Evolutionary conservation across 2,888 invertebrate genomes (phyloP), one percentile per base, ranked within the genome.

Genomic region (Drosophila meridionalis): DNA sequence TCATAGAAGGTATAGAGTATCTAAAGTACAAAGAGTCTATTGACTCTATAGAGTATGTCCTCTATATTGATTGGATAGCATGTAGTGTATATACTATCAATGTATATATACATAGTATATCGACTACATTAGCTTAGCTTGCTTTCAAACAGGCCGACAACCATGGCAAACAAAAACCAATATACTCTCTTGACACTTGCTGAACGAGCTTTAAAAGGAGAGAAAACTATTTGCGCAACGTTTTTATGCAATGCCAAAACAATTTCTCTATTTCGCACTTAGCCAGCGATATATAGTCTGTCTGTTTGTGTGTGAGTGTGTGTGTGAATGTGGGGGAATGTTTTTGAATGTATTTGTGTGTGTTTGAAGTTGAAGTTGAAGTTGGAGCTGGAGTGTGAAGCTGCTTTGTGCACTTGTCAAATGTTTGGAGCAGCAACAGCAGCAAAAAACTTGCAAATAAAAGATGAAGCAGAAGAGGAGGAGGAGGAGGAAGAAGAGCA

Each of bases 371-470:
- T 20, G 20, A 20, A 20, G 50, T 50, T 32, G 1, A n/a, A 32
- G 32, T 32, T 50, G 5, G 1, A 52, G 20, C 6, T 34, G 50
- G 5, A 52, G 50, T 52, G 50, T 34, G 50, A 52, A 34, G 50
- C 5, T 34, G 75, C 64, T 74, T 76, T 81, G 84, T 83, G 87
- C 69, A 40, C 69, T 59, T 69, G 52, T 69, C 81, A 81, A 78
- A 72, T 78, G 70, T 65, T 52, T 34, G 55, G 28, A 14, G 38
- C 79, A 76, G 55, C 56, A 28, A 9, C 34, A 57, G 34, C 76
- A 71, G 57, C 58, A 26, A 55, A 55, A 43, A 64, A 48, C 26
- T 47, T 34, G 30, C 45, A 43, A 60, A 56, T 48, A 64, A 68
- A 61, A 62, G 5, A 32, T 0, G n/a, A 1, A 58, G 40, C 32